Conservation (phyloP, 2,888 invertebrate species). For the Rhingia rostrata region DNA sequence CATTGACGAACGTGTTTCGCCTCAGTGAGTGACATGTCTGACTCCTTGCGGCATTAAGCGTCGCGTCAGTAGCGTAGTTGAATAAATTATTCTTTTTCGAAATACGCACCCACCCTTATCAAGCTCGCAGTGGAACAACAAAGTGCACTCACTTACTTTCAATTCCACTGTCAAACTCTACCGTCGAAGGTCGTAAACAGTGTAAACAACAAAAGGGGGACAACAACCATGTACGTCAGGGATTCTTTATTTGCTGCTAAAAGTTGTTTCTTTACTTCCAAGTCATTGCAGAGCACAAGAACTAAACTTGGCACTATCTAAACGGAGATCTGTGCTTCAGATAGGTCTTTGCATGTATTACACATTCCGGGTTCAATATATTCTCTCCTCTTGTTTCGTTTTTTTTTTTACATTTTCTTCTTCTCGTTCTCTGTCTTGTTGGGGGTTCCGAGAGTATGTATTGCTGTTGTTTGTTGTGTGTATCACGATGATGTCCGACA, state of each 20-base stretch:
- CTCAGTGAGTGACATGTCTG: constrained; percentile 36
- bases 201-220: background rate
- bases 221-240: background rate
- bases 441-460: background rate
- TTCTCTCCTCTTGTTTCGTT: constrained; percentile 15
- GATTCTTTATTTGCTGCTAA: background rate
- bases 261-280: background rate
- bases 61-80: background rate
- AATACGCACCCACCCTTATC: constrained; percentile 5
- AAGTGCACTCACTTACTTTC: background rate
- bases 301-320: constrained; percentile 1
- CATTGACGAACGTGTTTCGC: constrained; percentile 53
- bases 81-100: background rate
- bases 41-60: constrained; percentile 21
- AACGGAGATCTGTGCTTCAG: background rate
- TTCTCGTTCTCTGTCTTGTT: background rate
- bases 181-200: constrained; percentile 1
- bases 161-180: constrained; percentile 1
- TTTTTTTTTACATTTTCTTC: background rate
- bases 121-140: background rate
- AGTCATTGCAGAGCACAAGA: background rate
- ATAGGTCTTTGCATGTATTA: background rate
- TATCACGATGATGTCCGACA: constrained; percentile 51
- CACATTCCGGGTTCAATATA: constrained; percentile 61
- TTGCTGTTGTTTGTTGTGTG: constrained; percentile 21